Conservation (phyloP, 2,113 vertebrate genomes). For the Hucho hucho region DNA sequence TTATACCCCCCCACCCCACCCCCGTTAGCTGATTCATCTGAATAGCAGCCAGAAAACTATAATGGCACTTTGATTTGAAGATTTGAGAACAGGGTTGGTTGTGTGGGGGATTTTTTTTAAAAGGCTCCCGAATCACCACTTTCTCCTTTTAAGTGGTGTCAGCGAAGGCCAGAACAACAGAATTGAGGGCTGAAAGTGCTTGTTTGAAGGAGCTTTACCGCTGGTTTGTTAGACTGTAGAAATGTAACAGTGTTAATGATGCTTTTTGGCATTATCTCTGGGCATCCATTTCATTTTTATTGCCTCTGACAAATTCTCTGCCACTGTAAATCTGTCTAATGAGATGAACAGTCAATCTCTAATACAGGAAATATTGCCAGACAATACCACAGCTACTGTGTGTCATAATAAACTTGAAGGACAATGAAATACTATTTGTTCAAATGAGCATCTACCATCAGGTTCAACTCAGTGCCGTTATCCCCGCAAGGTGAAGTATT, state of each 20-base stretch:
- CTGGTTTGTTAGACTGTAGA: conserved; percentile 6
- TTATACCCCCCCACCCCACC: conserved; percentile 20
- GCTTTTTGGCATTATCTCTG: conserved; percentile 18
- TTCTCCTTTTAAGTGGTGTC: conserved; percentile 21
- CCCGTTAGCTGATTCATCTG: conserved; percentile 28
- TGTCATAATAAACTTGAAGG: neutral
- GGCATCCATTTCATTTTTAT: conserved; percentile 1
- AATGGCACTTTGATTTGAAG: conserved; percentile 34
- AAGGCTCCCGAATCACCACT: conserved; percentile 29
- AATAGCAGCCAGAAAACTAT: conserved; percentile 39
- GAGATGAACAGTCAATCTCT: conserved; percentile 10
- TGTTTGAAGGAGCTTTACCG: conserved; percentile 5
- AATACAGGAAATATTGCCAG: conserved; percentile 2
- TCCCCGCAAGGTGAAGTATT: too few species aligned
- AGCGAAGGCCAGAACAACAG: conserved; percentile 13
- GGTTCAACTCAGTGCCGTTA: too few species aligned
- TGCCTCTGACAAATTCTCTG: neutral
- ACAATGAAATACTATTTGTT: neutral
- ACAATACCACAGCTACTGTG: neutral
- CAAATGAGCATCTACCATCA: neutral
- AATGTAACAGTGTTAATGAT: conserved; percentile 25
- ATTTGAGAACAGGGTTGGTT: conserved; percentile 16
- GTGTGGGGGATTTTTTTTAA: conserved; percentile 18
- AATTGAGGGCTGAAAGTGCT: conserved; percentile 3
- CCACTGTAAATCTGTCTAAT: conserved; percentile 23